phyloP scores from a whole-genome alignment of 2,888 invertebrate species.

The Alentia gelatinosa region DNA sequence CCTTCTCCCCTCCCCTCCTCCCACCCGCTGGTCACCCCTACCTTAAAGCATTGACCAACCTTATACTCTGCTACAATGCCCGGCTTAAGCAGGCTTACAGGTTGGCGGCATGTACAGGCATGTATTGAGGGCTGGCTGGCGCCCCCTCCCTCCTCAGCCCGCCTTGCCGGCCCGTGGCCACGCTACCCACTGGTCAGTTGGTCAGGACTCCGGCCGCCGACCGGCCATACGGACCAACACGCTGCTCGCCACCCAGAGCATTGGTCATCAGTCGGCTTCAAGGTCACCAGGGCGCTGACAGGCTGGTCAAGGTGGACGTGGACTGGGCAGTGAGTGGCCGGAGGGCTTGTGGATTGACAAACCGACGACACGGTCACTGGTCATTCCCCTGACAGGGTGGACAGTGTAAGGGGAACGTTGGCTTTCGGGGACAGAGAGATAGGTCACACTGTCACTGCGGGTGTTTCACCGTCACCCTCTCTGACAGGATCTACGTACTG shows the following conservation, averaged over 20 bases:
- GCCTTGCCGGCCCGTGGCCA: not conserved
- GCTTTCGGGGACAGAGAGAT: not conserved
- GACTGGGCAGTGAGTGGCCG: not conserved
- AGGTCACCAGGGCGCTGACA: not conserved
- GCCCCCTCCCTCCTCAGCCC: constrained; percentile 18
- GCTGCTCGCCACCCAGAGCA: not conserved
- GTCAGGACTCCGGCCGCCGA: not conserved
- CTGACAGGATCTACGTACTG: not conserved
- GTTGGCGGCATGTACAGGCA: constrained; percentile 34
- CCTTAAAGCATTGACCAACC: not conserved
- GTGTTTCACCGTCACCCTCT: not conserved
- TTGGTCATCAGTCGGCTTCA: not conserved
- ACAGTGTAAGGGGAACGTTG: not conserved
- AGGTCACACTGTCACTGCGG: not conserved
- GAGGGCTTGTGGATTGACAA: not conserved
- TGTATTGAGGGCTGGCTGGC: not conserved
- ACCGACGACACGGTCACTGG: not conserved
- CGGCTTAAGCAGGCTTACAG: constrained; percentile 20
- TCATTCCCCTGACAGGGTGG: not conserved
- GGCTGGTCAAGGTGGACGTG: not conserved
- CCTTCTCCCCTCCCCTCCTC: not conserved
- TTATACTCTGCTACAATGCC: not conserved
- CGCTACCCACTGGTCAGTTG: not conserved
- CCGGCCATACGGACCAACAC: not conserved
- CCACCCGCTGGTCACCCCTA: not conserved